A percentile compares a stretch with the other conserved stretches of the same genome.
Evolutionary conservation across 2,888 invertebrate genomes (phyloP).

Genomic region (Hermaeophaga mercurialis): DNA sequence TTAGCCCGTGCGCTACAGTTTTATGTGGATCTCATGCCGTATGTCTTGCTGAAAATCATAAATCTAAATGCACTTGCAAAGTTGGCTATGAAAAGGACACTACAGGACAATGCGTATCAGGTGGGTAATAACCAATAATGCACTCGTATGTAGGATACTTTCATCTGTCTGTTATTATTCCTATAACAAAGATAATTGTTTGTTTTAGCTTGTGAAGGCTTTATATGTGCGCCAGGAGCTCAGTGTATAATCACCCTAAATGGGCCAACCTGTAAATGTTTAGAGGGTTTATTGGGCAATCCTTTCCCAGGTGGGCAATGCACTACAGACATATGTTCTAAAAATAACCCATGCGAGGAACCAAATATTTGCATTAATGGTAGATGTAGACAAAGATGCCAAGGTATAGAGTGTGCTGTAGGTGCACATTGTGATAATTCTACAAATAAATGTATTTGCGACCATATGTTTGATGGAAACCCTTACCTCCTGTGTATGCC

Average conservation of each 20-base stretch:
- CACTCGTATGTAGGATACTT: background rate
- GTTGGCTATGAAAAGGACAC: constrained; percentile 80
- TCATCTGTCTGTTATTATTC: background rate
- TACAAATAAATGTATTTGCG: constrained; percentile 84
- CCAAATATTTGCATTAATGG: constrained; percentile 85
- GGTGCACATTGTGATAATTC: constrained; percentile 84
- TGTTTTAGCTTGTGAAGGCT: constrained; percentile 72
- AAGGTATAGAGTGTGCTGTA: constrained; percentile 84
- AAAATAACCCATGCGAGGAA: constrained; percentile 75
- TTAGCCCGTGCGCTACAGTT: constrained; percentile 79
- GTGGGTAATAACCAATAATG: constrained; percentile 65
- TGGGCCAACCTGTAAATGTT: constrained; percentile 88
- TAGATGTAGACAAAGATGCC: constrained; percentile 87
- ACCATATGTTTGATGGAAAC: constrained; percentile 86
- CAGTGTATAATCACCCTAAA: constrained; percentile 83
- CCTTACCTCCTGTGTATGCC: constrained; percentile 90
- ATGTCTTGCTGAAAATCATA: constrained; percentile 87
- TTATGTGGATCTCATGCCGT: constrained; percentile 84
- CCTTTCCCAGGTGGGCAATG: constrained; percentile 91
- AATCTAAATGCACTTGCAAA: constrained; percentile 86
- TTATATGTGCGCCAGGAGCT: constrained; percentile 81
- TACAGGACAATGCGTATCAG: constrained; percentile 82
- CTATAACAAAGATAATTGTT: no score
- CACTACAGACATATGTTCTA: constrained; percentile 79
- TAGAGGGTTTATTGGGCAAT: constrained; percentile 85